Base-by-base conservation (phyloP, 1,140 invertebrate species). In the Apis dorsata region DNA sequence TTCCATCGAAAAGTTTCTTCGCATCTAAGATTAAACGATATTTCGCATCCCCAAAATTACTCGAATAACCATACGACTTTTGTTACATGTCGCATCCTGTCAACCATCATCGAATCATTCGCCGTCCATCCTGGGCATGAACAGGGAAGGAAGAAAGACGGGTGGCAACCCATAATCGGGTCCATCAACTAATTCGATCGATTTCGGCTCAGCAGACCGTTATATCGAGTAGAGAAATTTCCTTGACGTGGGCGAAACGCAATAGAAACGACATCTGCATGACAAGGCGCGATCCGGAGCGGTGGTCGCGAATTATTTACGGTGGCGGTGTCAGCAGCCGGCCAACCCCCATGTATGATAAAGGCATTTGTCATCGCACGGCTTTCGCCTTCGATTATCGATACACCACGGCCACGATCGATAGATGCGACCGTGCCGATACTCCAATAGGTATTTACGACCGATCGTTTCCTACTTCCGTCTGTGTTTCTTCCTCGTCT, bases 351-450 rank as follows among this genome's bases (percentile, higher is more conserved):
- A 10, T 87, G 53, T 73, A 79, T 81, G 87, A 86, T 88, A 86
- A 88, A 85, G 81, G 72, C 86, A 88, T 88, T 88, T 88, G 87
- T 88, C 87, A 88, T 88, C 78, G 66, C 28, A 34, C 69, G 59
- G 59, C 49, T 88, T 88, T 81, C 78, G 73, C 51, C 62, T 89
- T 89, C 87, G 84, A 88, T 88, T 86, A 88, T 86, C 87, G 85
- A 88, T 89, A 88, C 34, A 72, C 69, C 66, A 44, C 68, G 63
- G 15, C 13, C 60, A 17, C 49, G 73, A 51, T 86, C 87, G 74
- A 88, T 88, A 65, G 62, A 72, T 73, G 73, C 78, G 69, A 70
- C n/a, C 60, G 34, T 51, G 57, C 24, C 10, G 83, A 79, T 83
- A 60, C 59, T 53, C 81, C 57, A 57, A 81, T 75, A 74, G 70